Percentiles rank a stretch among this genome's conserved stretches.
Evolutionary conservation across 2,797 vertebrate genomes (phyloP).

Genomic region (Morelia viridis): DNA sequence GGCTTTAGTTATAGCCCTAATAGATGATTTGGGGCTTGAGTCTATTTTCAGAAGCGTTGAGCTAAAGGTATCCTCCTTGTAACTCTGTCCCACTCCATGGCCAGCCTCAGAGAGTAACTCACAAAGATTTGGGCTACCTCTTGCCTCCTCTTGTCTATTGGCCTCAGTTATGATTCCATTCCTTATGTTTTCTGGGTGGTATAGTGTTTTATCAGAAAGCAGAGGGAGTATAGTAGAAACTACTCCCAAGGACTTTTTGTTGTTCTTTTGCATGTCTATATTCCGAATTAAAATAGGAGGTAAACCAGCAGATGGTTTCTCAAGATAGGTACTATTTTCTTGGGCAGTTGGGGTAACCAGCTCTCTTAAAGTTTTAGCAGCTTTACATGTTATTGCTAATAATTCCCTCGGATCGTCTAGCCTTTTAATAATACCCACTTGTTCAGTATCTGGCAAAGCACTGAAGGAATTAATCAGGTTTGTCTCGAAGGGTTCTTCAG

Average conservation of each 20-base stretch:
- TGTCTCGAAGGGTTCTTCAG: background rate
- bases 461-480: background rate
- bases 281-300: background rate
- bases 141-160: background rate
- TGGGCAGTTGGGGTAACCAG: background rate
- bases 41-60: too few species aligned
- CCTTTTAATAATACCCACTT: background rate
- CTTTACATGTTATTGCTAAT: background rate
- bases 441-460: background rate
- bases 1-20: background rate
- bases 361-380: background rate
- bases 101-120: too few species aligned
- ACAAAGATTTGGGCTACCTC: background rate
- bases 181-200: background rate
- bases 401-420: background rate
- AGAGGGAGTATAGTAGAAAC: background rate
- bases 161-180: background rate
- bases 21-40: too few species aligned
- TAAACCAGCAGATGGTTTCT: background rate
- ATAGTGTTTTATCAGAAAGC: background rate
- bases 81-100: too few species aligned
- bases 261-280: background rate
- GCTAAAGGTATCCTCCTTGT: too few species aligned
- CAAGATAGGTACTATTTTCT: background rate
- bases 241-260: background rate